Percentiles rank a stretch among this genome's conserved stretches.
phyloP scores from a whole-genome alignment of 1,140 invertebrate species.

The Cotesia chilonis region DNA sequence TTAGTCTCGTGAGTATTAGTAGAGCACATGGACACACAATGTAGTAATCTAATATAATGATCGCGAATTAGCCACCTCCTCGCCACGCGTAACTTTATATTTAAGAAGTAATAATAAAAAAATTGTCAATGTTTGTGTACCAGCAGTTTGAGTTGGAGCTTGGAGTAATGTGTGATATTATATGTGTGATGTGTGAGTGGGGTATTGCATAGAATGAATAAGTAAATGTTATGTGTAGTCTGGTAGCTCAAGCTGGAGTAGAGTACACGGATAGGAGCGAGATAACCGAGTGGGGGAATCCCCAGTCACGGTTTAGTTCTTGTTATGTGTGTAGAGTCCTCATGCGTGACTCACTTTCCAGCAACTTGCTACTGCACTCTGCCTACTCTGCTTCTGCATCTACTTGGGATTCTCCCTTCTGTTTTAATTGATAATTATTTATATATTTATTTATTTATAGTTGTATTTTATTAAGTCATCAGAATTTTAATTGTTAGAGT shows the following conservation, averaged over 20 bases:
- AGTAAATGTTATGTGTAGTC: slow-evolving; percentile 19
- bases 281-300: slow-evolving; percentile 32
- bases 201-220: slow-evolving; percentile 24
- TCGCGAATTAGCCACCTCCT: too few species aligned
- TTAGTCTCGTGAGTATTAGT: too few species aligned
- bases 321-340: slow-evolving; percentile 17
- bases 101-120: too few species aligned
- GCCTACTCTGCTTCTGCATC: slow-evolving; percentile 4
- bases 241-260: slow-evolving; percentile 13
- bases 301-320: slow-evolving; percentile 39
- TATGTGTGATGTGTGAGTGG: slow-evolving; percentile 10
- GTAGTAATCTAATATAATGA: too few species aligned
- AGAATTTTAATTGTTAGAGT: too few species aligned
- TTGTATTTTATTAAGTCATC: too few species aligned
- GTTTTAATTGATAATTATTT: background rate
- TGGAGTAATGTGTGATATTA: slow-evolving; percentile 40
- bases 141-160: too few species aligned
- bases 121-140: too few species aligned
- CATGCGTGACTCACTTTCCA: slow-evolving; percentile 55
- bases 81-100: too few species aligned
- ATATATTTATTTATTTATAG: background rate
- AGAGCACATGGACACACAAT: too few species aligned
- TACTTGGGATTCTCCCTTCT: slow-evolving; percentile 55
- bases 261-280: slow-evolving; percentile 1
- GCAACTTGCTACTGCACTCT: slow-evolving; percentile 32